Evolutionary conservation across 2,888 invertebrate genomes (phyloP), one percentile per base, ranked within the genome.

Genomic region (Dendrolimus houi): DNA sequence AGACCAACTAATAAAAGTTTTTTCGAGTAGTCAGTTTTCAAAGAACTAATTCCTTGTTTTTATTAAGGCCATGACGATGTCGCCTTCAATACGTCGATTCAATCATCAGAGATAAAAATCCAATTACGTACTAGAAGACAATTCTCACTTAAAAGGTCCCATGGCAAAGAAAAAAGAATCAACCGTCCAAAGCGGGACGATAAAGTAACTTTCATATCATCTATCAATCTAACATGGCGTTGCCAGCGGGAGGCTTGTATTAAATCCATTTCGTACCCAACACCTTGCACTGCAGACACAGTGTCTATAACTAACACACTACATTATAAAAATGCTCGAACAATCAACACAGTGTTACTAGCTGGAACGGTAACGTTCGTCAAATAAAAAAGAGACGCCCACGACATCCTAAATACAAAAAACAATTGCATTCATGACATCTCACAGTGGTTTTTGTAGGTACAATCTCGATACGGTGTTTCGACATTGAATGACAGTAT

Each of bases 201-300:
- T 76, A 77, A 75, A 74, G 65, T 64, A 58, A 62, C 68, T 72
- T 66, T 71, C 75, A 73, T 87, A 87, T 87, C 87, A 77, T 77
- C 83, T 81, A 87, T 87, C 84, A 85, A 88, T 87, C 87, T 83
- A 81, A 83, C 81, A 79, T 83, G 75, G 74, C 69, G 65, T 66
- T 62, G 64, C 65, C 86, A 84, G 86, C 85, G 74, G 87, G 87
- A 72, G 79, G 71, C 75, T 71, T 62, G 77, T 82, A 81, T 85
- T 83, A 81, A 84, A 83, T 79, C 78, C 70, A 69, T 70, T 68
- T 66, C 64, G 68, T 74, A 69, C 69, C 70, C 68, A 68, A 58
- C 60, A 60, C 14, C 52, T 12, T 56, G 63, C 68, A 69, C 62
- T 13, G 57, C 52, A 58, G 55, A 2, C 57, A 41, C 59, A 7